These are phyloP conservation scores for Colletes collaris DNA, from an alignment of 2,888 invertebrate genomes.

Conservation along the genomic window DNA sequence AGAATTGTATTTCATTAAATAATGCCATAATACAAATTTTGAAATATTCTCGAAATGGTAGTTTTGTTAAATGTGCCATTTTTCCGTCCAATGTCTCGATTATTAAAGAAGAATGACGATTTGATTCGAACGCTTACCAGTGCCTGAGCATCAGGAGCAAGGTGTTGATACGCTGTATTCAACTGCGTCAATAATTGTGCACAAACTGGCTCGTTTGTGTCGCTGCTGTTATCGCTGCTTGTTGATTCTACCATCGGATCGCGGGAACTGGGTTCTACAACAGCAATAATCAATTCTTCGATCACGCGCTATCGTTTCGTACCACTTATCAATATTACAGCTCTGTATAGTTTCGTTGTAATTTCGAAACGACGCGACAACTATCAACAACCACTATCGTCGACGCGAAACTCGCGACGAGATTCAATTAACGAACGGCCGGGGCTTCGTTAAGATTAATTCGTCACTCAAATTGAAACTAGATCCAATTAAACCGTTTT, in stretches of 20 bases:
- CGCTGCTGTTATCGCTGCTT: constrained; percentile 78
- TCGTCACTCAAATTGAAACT: constrained; percentile 52
- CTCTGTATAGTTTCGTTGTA: not conserved
- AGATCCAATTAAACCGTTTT: constrained; percentile 57
- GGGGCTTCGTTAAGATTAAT: constrained; percentile 44
- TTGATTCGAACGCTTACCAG: constrained; percentile 73
- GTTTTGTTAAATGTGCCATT: no score
- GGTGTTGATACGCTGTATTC: constrained; percentile 81
- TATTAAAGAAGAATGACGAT: not conserved
- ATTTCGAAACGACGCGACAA: not conserved
- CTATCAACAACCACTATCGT: not conserved
- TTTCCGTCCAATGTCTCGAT: not conserved
- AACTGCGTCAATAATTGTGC: constrained; percentile 81
- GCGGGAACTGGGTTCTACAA: constrained; percentile 80
- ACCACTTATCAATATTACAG: not conserved
- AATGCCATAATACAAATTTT: no score
- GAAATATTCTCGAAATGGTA: no score
- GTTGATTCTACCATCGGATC: constrained; percentile 82
- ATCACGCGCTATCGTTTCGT: not conserved
- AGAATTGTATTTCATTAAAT: no score
- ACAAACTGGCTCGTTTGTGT: constrained; percentile 81
- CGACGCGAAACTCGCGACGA: constrained; percentile 7
- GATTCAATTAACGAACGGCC: constrained; percentile 12
- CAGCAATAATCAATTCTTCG: not conserved
- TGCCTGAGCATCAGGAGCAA: constrained; percentile 82